Base-by-base conservation (phyloP, 2,797 vertebrate genomes). In the Pseudopleuronectes americanus region DNA sequence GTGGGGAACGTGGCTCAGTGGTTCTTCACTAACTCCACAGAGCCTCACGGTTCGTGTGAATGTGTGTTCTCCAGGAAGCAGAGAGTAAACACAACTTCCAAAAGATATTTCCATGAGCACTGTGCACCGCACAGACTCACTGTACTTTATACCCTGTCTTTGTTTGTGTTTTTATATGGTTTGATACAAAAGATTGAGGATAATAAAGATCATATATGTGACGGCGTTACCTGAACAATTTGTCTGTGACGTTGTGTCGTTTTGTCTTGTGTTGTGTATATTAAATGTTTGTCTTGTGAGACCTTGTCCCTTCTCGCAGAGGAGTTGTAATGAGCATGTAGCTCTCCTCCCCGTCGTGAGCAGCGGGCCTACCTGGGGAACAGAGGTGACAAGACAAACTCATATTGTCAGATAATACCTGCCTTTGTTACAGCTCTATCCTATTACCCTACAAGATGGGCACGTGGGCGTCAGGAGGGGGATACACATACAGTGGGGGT, bases 341-440 rank as follows among this genome's bases (percentile, higher is more conserved):
- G 36, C 77, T 84, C 91, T 86, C 89, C 86, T 89, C 89, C 87
- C 85, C 55, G 52, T 60, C 28, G 78, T 43, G 81, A 82, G 71
- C 73, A 64, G 68, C 56, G 16, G 52, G 70, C 74, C 69, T 83
- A 86, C 85, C 85, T 76, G 87, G 78, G 86, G 89, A 87, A 87
- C 86, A 31, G 84, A 77, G 83, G 88, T 90, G 89, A 93, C 90
- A 70, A 84, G 84, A 91, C 61, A 16, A 84, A 80, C 86, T 89
- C 74, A 54, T 81, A 79, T 84, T 86, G 86, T 91, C 87, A 86
- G 80, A 87, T 92, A 87, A 88, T 92, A 83, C 86, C 87, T 85
- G 67, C 81, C 87, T 89, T 90, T 90, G 89, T 93, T 89, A 90
- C 80, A 77, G 81, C 87, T 89, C 87, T 84, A 83, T 92, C 79